Conservation (phyloP, 1,140 invertebrate species). For the Coelopa frigida region DNA sequence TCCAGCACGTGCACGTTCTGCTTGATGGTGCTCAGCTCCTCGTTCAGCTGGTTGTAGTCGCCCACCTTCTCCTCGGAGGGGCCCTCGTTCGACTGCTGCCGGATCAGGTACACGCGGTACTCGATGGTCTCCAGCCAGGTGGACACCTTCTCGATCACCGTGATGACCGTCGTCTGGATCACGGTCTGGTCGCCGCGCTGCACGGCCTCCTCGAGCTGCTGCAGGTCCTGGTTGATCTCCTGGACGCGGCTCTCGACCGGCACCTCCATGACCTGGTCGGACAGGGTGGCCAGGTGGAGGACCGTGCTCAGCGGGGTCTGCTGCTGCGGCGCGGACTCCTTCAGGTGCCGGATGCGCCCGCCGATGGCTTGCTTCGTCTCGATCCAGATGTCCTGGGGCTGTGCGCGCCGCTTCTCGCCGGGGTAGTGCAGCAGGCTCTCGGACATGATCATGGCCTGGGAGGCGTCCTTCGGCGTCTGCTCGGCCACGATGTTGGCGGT, state of each 20-base stretch:
- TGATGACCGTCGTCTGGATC: slow-evolving; percentile 62
- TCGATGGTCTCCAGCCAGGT: slow-evolving; percentile 77
- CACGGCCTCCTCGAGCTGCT: slow-evolving; percentile 55
- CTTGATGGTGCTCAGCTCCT: slow-evolving; percentile 44
- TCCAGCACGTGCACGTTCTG: slow-evolving; percentile 46
- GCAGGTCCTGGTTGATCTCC: slow-evolving; percentile 52
- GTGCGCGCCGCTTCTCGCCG: slow-evolving; percentile 14
- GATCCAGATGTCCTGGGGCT: slow-evolving; percentile 13
- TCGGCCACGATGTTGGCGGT: slow-evolving; percentile 4
- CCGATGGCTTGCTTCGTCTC: slow-evolving; percentile 33
- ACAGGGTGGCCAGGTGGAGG: slow-evolving; percentile 53
- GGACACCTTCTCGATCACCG: slow-evolving; percentile 69
- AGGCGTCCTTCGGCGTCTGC: slow-evolving; percentile 20
- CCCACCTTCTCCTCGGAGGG: slow-evolving; percentile 52
- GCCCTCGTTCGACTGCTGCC: slow-evolving; percentile 51
- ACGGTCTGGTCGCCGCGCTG: slow-evolving; percentile 53
- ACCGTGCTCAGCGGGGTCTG: slow-evolving; percentile 44
- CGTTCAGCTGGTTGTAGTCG: slow-evolving; percentile 42
- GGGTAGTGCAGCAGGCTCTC: slow-evolving; percentile 33
- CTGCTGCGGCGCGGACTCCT: slow-evolving; percentile 24
- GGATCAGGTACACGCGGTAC: slow-evolving; percentile 62
- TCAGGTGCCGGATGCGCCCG: slow-evolving; percentile 30
- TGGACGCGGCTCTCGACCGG: slow-evolving; percentile 49
- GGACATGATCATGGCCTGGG: slow-evolving; percentile 28
- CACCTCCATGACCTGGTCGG: slow-evolving; percentile 50